Percentiles rank a stretch among this genome's conserved stretches.
phyloP scores from a whole-genome alignment of 2,113 vertebrate genomes.

The Tonatia bakeri region DNA sequence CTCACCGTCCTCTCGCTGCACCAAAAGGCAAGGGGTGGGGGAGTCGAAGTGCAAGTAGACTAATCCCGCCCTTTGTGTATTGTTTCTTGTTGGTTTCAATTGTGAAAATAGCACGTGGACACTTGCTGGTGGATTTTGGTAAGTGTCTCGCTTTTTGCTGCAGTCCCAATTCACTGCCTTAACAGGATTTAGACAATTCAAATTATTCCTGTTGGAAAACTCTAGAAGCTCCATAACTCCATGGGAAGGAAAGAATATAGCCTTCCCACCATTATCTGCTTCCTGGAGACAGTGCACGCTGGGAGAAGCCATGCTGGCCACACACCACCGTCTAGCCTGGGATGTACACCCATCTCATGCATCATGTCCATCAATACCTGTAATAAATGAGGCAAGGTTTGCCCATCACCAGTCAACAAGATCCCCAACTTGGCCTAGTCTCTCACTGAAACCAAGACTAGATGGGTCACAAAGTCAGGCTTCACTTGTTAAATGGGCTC shows the following conservation, averaged over 20 bases:
- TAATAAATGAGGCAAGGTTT: not conserved
- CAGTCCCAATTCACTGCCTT: not conserved
- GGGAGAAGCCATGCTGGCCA: not conserved
- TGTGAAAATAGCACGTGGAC: not conserved
- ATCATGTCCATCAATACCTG: not conserved
- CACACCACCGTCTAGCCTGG: not conserved
- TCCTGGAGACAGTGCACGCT: not conserved
- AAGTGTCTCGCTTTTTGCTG: not conserved
- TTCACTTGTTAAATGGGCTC: not conserved
- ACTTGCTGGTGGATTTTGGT: not conserved
- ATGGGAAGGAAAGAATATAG: not conserved
- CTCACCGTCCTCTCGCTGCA: not conserved
- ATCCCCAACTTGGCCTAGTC: not conserved
- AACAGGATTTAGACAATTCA: not conserved
- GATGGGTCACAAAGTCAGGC: not conserved
- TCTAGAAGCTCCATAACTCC: not conserved
- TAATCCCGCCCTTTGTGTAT: not conserved
- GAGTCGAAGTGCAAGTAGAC: not conserved
- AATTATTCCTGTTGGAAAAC: not conserved
- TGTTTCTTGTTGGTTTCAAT: not conserved
- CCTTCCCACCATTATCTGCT: not conserved
- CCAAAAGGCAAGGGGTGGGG: not conserved
- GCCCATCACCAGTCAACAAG: not conserved
- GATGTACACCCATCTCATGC: not conserved
- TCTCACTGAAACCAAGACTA: conserved; percentile 16